Base-by-base conservation (phyloP, 2,888 invertebrate species). In the Trilocha varians region DNA sequence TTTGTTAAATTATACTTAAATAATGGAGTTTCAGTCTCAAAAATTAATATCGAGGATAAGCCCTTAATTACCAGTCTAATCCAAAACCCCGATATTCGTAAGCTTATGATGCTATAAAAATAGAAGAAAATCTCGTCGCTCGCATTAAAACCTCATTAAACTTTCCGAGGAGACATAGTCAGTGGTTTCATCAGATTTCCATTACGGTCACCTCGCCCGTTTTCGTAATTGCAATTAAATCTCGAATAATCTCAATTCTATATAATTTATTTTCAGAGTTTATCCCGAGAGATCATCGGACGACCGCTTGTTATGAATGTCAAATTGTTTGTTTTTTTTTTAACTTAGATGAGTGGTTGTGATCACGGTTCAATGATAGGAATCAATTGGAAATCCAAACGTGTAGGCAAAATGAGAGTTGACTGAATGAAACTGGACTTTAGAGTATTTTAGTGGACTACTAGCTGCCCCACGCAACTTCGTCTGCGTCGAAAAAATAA, bases 191-290 rank as follows among this genome's bases (percentile, higher is more conserved):
- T 59, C 62, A 49, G 53, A 57, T 62, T 44, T 54, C 52, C 49
- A 53, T 59, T 54, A 53, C 63, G 62, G 65, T 65, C 62, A 60
- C 57, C 55, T 61, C n/a, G n/a, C n/a, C n/a, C n/a, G n/a, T n/a
- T n/a, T 50, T 50, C 59, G 49, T 62, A 61, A 62, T 63, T 62
- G 61, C 63, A 65, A 65, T 63, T 65, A 65, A 65, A 57, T 59
- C 57, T 47, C 52, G 13, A 34, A 34, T 39, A 39, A 39, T 39
- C 39, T 39, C 34, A 52, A 50, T 54, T 42, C 49, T 45, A 53
- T 53, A 54, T 60, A 59, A 66, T 57, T 66, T 65, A 65, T 65
- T 53, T 57, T 53, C 48, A 39, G 52, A 57, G 54, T 50, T 52
- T 56, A 58, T 59, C 61, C 57, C 52, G 39, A 13, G 47, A 38